Evolutionary conservation across 2,888 invertebrate genomes (phyloP), one percentile per base, ranked within the genome.

Genomic region (Seira musarum): DNA sequence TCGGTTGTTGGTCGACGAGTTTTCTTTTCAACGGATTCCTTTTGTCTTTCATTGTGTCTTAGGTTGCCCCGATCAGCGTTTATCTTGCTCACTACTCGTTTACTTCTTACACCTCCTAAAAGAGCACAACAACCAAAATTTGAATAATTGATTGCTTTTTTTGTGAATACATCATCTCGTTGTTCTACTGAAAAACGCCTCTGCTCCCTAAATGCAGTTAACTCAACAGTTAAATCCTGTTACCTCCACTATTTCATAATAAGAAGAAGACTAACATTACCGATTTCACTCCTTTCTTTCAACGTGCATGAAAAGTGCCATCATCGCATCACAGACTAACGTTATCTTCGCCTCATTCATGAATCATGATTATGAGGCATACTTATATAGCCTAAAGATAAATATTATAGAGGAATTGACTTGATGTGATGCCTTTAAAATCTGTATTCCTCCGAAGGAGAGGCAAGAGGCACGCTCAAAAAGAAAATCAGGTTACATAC

Each of bases 401-500:
- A 8, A 6, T 40, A 40, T n/a, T n/a, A n/a, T n/a, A n/a, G n/a
- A n/a, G n/a, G n/a, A n/a, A n/a, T n/a, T n/a, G n/a, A n/a, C n/a
- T n/a, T n/a, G n/a, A n/a, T n/a, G n/a, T n/a, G n/a, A n/a, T n/a
- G n/a, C n/a, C n/a, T n/a, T n/a, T n/a, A n/a, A n/a, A n/a, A 40
- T 40, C 40, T 8, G 5, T 40, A 40, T 40, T 40, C 5, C 40
- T 40, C 13, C 40, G n/a, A n/a, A n/a, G n/a, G 6, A 40, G 13
- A 40, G 40, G 13, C 6, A 40, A 40, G 13, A 40, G 17, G 57
- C 57, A 57, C 57, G 57, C 57, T 57, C 57, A 17, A 57, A 25
- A 61, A 61, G 40, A 61, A 64, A 73, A 68, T 75, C 75, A 75
- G 75, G 75, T 75, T 75, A 75, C 22, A 67, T 73, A 66, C 73